These are phyloP conservation scores for Mycteria americana DNA, from an alignment of 2,797 vertebrate genomes.

Conservation along the genomic window DNA sequence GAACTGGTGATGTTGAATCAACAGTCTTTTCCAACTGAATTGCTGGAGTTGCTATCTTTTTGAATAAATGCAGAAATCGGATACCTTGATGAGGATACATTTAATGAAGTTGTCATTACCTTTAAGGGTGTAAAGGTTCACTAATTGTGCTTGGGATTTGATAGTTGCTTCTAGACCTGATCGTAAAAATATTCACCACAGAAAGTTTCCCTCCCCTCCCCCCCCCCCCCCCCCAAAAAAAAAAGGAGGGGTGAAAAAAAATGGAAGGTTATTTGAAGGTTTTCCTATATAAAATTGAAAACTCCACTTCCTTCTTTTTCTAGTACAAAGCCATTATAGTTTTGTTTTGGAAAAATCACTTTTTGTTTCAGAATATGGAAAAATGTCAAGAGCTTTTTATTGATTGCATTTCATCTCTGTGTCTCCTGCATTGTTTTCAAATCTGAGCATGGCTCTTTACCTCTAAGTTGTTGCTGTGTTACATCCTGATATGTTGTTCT, in stretches of 20 bases:
- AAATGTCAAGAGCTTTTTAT: background rate
- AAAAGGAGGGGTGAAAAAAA: background rate
- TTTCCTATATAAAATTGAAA: background rate
- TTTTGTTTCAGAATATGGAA: background rate
- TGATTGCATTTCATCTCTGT: background rate
- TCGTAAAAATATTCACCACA: background rate
- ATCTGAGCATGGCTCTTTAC: background rate
- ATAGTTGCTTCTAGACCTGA: background rate
- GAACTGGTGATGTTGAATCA: background rate
- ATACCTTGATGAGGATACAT: background rate
- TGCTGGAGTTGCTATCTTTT: background rate
- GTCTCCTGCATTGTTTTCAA: background rate
- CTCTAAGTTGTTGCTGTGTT: background rate
- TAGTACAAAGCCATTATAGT: background rate
- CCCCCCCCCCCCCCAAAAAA: too few species aligned
- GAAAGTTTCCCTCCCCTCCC: background rate
- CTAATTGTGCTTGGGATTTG: background rate
- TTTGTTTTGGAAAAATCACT: background rate
- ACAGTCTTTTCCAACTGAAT: background rate
- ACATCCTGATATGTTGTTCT: background rate
- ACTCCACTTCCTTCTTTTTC: background rate
- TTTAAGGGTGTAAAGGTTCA: background rate
- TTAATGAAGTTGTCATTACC: background rate
- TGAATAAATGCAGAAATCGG: fast-evolving
- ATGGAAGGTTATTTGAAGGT: fast-evolving